phyloP scores from a whole-genome alignment of 2,113 vertebrate species.

The Gymnobelideus leadbeateri region DNA sequence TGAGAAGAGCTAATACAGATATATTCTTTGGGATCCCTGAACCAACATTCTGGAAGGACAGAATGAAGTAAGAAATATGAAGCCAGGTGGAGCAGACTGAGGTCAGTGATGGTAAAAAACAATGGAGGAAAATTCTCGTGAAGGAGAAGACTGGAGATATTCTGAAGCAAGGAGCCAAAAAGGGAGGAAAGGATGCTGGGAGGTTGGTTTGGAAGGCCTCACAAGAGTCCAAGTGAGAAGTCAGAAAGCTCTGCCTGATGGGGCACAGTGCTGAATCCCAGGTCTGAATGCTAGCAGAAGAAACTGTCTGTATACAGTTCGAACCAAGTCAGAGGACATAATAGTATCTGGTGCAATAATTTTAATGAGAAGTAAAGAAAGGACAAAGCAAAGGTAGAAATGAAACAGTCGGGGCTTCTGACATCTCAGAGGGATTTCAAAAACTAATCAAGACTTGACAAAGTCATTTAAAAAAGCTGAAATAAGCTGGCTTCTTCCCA shows the following conservation, averaged over 20 bases:
- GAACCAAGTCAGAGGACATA: background rate
- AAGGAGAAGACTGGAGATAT: background rate
- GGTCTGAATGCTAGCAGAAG: background rate
- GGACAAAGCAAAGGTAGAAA: background rate
- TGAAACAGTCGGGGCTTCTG: background rate
- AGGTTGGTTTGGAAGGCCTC: background rate
- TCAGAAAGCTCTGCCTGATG: background rate
- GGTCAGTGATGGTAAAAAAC: background rate
- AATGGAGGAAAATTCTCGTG: background rate
- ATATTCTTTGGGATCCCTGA: background rate
- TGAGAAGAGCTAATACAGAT: background rate
- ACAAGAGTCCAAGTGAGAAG: background rate
- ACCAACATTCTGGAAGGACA: background rate
- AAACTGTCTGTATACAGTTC: background rate
- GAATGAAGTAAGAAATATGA: background rate
- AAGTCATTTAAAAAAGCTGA: background rate
- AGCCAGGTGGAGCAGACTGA: background rate
- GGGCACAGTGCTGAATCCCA: background rate
- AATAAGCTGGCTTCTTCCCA: background rate
- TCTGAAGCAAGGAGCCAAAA: background rate
- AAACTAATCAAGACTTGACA: constrained; percentile 6
- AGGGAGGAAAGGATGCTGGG: background rate
- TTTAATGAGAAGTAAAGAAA: background rate
- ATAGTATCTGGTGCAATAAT: background rate
- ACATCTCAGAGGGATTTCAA: constrained; percentile 6